Percentiles rank a stretch among this genome's conserved stretches.
These are phyloP conservation scores for Chelonus insularis DNA, from an alignment of 1,140 invertebrate species.

Conservation along the genomic window DNA sequence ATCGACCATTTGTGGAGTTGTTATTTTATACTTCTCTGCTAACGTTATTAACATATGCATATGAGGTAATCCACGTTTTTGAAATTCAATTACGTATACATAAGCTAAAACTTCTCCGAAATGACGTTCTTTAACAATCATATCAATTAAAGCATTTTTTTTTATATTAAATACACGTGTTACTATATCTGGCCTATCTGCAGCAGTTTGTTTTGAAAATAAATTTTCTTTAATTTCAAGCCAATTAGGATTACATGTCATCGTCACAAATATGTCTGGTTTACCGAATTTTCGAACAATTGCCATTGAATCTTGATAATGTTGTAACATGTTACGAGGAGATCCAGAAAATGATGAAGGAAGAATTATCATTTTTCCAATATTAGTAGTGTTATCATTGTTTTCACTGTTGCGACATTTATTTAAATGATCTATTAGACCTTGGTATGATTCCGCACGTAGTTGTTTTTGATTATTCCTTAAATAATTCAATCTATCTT, in stretches of 20 bases:
- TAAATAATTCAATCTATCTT: no score
- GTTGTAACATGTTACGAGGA: no score
- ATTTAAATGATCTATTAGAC: no score
- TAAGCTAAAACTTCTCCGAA: constrained; percentile 8
- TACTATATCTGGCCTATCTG: constrained; percentile 42
- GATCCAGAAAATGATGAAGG: no score
- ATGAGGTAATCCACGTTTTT: constrained; percentile 4
- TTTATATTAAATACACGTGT: constrained; percentile 21
- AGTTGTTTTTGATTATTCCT: no score
- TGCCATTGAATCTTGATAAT: no score
- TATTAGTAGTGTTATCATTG: no score
- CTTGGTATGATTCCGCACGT: no score
- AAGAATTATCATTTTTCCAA: no score
- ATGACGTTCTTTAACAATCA: constrained; percentile 4
- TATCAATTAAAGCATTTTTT: constrained; percentile 17
- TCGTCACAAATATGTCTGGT: no score
- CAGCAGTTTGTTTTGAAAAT: constrained; percentile 42
- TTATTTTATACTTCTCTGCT: constrained; percentile 29
- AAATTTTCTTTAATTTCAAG: constrained; percentile 42
- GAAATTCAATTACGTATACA: constrained; percentile 3
- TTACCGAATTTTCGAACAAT: no score
- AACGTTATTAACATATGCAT: constrained; percentile 26
- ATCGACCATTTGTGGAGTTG: constrained; percentile 13
- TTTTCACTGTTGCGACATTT: no score
- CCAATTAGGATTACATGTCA: constrained; percentile 44